Base-by-base conservation (phyloP, 1,140 invertebrate species). In the Globodera ellingtonae region DNA sequence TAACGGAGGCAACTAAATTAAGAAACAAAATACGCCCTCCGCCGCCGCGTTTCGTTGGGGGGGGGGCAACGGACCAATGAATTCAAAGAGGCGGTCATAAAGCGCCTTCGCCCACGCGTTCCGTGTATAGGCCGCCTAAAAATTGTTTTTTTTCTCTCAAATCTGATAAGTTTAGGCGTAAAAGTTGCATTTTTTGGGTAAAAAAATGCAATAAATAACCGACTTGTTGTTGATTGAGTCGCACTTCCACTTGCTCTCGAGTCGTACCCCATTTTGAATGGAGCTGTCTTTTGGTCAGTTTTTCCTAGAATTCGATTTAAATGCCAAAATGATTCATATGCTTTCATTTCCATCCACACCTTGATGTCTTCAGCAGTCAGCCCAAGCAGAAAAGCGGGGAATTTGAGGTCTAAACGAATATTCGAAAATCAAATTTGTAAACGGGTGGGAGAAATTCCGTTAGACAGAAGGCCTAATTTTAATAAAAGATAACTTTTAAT, bases 241-340 rank as follows among this genome's bases (percentile, higher is more conserved):
- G 93, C 21, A 93, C 92, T 82, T 94, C 92, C 24, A 94, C 93
- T 66, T 91, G 91, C 85, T 94, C 93, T 4, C 92, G 91, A 75
- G 93, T 91, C 75, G 90, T 91, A 75, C 93, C 93, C 93, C 93
- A 94, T 91, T 93, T 94, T 73, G 92, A 93, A 84, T 94, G 93
- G 90, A 94, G 93, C 81, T 92, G 90, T 3, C 93, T 90, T 71
- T 92, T 93, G 35, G 82, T 85, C 35, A 87, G 8, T 62, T 86
- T 82, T n/a, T 79, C 69, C 81, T 84, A 18, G 72, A 71, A 46
- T 65, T 18, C 56, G 24, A 72, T 44, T 56, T 74, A 35, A 46
- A 69, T 24, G 50, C 48, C 18, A 35, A 52, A 66, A 80, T 7
- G 10, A 52, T 83, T 72, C 83, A 84, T 52, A 72, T 78, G 79